These are phyloP conservation scores for Threskiornis aethiopicus DNA, from an alignment of 2,797 vertebrate genomes.

Conservation along the genomic window DNA sequence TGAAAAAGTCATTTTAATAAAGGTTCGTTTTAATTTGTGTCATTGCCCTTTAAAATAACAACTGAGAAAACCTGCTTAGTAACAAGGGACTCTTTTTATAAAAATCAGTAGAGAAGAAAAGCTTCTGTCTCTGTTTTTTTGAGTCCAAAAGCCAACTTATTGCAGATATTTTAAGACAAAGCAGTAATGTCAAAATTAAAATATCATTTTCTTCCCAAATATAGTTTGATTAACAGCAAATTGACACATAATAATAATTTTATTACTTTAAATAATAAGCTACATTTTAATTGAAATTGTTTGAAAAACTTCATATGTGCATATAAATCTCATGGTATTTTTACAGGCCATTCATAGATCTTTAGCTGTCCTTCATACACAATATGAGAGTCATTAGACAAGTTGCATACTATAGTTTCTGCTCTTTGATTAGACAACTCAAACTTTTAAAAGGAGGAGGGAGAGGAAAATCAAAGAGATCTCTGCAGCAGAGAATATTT, in stretches of 20 bases:
- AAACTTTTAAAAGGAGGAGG: neutral
- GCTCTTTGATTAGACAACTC: neutral
- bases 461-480: neutral
- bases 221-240: neutral
- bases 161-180: neutral
- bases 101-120: neutral
- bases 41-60: neutral
- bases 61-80: neutral
- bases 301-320: neutral
- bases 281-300: neutral
- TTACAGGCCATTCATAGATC: neutral
- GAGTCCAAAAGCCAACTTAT: neutral
- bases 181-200: neutral
- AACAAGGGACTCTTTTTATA: neutral
- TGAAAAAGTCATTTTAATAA: neutral
- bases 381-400: neutral
- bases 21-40: neutral
- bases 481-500: neutral
- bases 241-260: neutral
- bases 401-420: neutral
- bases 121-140: neutral
- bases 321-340: neutral
- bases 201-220: neutral
- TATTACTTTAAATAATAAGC: slow-evolving; percentile 8
- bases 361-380: neutral